phyloP scores from a whole-genome alignment of 2,888 invertebrate genomes.

The Chloromyia formosa region DNA sequence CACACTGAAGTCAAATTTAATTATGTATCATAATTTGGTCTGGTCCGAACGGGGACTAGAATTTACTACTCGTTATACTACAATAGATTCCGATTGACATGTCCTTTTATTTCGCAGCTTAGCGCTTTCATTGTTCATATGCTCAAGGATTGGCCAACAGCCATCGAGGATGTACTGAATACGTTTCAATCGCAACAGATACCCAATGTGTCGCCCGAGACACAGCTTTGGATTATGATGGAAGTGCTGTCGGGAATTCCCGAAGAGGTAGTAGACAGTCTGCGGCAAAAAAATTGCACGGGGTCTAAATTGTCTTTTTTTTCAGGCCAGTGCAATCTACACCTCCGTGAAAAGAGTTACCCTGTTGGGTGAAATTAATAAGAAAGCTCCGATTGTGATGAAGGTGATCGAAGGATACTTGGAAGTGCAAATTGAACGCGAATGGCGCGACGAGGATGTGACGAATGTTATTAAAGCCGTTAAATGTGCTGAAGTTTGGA shows the following conservation, averaged over 20 bases:
- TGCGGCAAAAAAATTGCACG: background rate
- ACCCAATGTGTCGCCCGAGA: slow-evolving; percentile 69
- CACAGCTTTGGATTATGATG: slow-evolving; percentile 74
- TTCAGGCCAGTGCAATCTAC: slow-evolving; percentile 59
- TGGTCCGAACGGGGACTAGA: background rate
- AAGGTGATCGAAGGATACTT: slow-evolving; percentile 60
- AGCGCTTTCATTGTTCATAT: slow-evolving; percentile 84
- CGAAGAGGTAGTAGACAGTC: slow-evolving; percentile 75
- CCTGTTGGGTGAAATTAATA: slow-evolving; percentile 59
- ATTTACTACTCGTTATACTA: slow-evolving; percentile 19
- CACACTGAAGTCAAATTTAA: slow-evolving; percentile 1
- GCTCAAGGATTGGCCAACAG: slow-evolving; percentile 67
- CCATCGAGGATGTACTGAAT: slow-evolving; percentile 78
- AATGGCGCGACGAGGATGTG: slow-evolving; percentile 64
- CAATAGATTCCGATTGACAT: too few species aligned
- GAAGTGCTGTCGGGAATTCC: slow-evolving; percentile 88
- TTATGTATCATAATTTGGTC: background rate
- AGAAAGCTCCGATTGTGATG: slow-evolving; percentile 59
- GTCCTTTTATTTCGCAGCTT: slow-evolving; percentile 67
- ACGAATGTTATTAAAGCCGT: slow-evolving; percentile 67
- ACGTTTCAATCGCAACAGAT: slow-evolving; percentile 70
- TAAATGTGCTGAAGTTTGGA: slow-evolving; percentile 71
- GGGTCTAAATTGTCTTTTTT: background rate
- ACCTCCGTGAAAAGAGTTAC: slow-evolving; percentile 61
- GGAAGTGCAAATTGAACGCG: slow-evolving; percentile 57